Base-by-base conservation (phyloP, 2,888 invertebrate species). In the Drosophila fungiperda region DNA sequence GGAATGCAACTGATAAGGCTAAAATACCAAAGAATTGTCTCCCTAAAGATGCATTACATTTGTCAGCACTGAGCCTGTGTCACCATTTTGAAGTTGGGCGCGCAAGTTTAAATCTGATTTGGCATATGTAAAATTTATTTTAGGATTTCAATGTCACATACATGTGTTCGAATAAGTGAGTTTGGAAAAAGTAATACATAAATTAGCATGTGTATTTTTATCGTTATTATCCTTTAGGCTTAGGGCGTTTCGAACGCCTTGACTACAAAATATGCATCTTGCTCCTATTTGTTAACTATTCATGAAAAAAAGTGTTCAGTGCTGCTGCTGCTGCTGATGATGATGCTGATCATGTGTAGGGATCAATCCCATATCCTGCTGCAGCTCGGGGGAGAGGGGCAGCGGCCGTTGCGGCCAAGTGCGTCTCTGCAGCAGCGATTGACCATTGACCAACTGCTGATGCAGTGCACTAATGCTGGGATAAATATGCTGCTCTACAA, bases 401-500 rank as follows among this genome's bases (percentile, higher is more conserved):
- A 95, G 92, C 6, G 96, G 96, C 78, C 96, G 93, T 52, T 94
- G 93, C 0, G 95, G 94, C 95, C 95, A 96, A 35, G 93, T 93
- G 76, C 94, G 94, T 32, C 94, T 93, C 69, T 93, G 93, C 82
- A 94, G 93, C 38, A 96, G 91, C 48, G 92, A 91, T 53, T 93
- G 91, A 20, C 95, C 94, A 77, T 94, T 93, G 50, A 93, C 94
- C 76, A 95, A 93, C 73, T 96, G 93, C 66, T 93, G 93, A 71
- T 95, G 95, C 65, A 96, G 89, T 71, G 91, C 89, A 58, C 73
- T 84, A 32, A 93, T 91, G 73, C 77, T 83, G 54, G 96, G 95
- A 91, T 95, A 95, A 55, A 96, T 94, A 78, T 94, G 94, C 87
- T 95, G 95, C 81, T 96, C 96, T 38, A 96, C 94, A 94, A 96